Conservation (phyloP, 2,888 invertebrate genomes). For the Metalampra italica region DNA sequence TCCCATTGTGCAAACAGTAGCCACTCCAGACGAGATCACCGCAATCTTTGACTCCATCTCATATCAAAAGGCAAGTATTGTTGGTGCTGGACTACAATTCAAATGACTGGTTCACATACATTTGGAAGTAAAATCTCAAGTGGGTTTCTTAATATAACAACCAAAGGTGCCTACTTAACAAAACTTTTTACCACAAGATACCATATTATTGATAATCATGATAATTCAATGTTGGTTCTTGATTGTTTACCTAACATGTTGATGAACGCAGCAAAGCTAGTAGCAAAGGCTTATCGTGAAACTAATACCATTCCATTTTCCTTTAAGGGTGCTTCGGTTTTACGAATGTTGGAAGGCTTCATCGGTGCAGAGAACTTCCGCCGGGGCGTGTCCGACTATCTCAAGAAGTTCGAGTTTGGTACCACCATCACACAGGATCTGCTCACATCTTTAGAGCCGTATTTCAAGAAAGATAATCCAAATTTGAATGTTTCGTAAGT, state of each 20-base stretch:
- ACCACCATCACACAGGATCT: slow-evolving; percentile 91
- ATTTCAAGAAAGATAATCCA: slow-evolving; percentile 64
- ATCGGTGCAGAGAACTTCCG: slow-evolving; percentile 85
- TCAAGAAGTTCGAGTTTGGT: slow-evolving; percentile 81
- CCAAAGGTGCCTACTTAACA: too few species aligned
- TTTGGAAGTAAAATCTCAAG: too few species aligned
- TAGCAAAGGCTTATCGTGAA: too few species aligned
- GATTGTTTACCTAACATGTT: too few species aligned
- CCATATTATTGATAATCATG: too few species aligned
- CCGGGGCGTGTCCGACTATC: slow-evolving; percentile 84
- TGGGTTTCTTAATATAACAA: too few species aligned
- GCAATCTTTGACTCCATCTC: slow-evolving; percentile 95
- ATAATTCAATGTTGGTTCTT: too few species aligned
- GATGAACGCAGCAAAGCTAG: too few species aligned
- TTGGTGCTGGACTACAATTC: background rate
- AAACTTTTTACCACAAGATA: too few species aligned
- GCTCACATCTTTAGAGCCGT: slow-evolving; percentile 81
- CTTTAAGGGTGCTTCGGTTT: slow-evolving; percentile 87
- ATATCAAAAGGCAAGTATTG: slow-evolving; percentile 86
- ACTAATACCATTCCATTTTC: background rate
- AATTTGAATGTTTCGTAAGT: slow-evolving; percentile 75
- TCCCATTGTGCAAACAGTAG: slow-evolving; percentile 91
- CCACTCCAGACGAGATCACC: slow-evolving; percentile 92
- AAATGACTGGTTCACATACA: too few species aligned
- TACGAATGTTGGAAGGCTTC: slow-evolving; percentile 93